These are phyloP conservation scores for Thelaira solivaga DNA, from an alignment of 2,888 invertebrate genomes.

Conservation along the genomic window DNA sequence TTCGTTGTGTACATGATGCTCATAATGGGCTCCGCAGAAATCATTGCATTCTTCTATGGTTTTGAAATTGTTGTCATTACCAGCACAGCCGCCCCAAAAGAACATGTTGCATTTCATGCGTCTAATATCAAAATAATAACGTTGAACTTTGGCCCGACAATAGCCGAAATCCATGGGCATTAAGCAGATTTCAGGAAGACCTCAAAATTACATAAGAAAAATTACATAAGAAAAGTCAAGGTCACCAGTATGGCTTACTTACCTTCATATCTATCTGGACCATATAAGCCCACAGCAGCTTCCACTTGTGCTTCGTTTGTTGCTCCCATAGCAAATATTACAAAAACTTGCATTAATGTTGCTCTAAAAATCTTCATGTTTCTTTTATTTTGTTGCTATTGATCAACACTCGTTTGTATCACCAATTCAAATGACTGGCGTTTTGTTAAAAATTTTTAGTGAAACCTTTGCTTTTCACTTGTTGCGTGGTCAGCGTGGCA, in stretches of 20 bases:
- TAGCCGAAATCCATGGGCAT: conserved; percentile 84
- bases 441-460: not conserved
- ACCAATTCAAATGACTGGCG: not conserved
- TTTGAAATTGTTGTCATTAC: conserved; percentile 86
- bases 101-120: conserved; percentile 82
- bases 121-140: conserved; percentile 85
- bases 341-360: conserved; percentile 38
- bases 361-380: conserved; percentile 40
- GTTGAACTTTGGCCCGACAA: conserved; percentile 84
- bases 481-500: conserved; percentile 58
- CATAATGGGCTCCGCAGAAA: conserved; percentile 63
- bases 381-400: too few species aligned
- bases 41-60: conserved; percentile 80
- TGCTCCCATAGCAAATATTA: conserved; percentile 33
- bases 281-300: conserved; percentile 62
- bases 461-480: conserved; percentile 48
- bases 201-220: conserved; percentile 37
- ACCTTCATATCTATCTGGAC: conserved; percentile 65
- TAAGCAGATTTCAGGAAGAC: conserved; percentile 80
- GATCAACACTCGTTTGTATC: not conserved
- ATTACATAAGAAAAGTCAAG: not conserved
- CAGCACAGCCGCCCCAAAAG: conserved; percentile 84
- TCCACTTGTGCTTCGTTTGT: conserved; percentile 27
- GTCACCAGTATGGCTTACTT: not conserved
- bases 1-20: conserved; percentile 35